These are phyloP conservation scores for Anoplopoma fimbria DNA, from an alignment of 2,113 vertebrate species.

Conservation along the genomic window DNA sequence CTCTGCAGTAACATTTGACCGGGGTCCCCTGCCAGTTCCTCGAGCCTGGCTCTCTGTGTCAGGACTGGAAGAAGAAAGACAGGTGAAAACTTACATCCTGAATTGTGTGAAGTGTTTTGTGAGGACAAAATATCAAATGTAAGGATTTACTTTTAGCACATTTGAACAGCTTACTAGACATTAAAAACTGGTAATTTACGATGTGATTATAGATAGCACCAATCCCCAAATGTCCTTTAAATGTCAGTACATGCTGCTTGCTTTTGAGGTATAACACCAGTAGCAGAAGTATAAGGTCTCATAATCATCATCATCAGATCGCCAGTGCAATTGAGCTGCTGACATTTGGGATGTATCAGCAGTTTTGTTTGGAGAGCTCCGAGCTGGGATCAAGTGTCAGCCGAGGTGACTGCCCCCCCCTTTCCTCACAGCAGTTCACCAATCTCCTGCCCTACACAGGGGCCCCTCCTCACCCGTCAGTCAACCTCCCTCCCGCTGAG, in stretches of 20 bases:
- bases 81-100: constrained; percentile 55
- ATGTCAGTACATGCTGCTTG: constrained; percentile 60
- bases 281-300: constrained; percentile 31
- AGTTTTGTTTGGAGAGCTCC: constrained; percentile 46
- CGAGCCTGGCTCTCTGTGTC: constrained; percentile 29
- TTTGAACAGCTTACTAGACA: constrained; percentile 25
- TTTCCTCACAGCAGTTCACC: constrained; percentile 34
- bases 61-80: constrained; percentile 52
- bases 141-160: background rate
- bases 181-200: constrained; percentile 32
- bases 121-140: constrained; percentile 26
- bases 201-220: constrained; percentile 52
- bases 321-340: constrained; percentile 45
- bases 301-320: constrained; percentile 51
- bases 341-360: constrained; percentile 64
- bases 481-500: constrained; percentile 61
- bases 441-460: constrained; percentile 15
- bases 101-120: constrained; percentile 22
- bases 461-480: constrained; percentile 48
- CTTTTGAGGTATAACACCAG: constrained; percentile 49
- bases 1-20: constrained; percentile 64
- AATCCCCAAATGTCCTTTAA: constrained; percentile 59
- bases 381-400: constrained; percentile 55
- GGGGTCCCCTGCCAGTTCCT: constrained; percentile 53
- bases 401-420: constrained; percentile 48